A percentile compares a stretch with the other conserved stretches of the same genome.
These are phyloP conservation scores for Rhodinocichla rosea DNA, from an alignment of 2,113 vertebrate species.

Conservation along the genomic window DNA sequence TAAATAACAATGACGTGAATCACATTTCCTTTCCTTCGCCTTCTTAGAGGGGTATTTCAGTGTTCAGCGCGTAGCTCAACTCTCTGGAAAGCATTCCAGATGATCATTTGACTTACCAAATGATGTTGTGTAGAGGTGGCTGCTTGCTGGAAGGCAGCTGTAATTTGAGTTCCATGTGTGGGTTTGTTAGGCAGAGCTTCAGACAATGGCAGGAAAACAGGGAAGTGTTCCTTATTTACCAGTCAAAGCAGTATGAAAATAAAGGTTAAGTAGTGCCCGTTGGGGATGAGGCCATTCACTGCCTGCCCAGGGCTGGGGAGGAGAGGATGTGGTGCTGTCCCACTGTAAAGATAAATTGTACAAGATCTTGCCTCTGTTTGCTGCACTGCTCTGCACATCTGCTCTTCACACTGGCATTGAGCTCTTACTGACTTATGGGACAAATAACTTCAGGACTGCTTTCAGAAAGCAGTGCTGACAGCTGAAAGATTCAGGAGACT, in stretches of 20 bases:
- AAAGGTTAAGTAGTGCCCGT: too few relatives aligned
- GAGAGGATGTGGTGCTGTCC: not conserved
- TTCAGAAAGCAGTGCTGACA: not conserved
- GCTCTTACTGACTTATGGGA: not conserved
- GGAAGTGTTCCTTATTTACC: not conserved
- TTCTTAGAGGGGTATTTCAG: not conserved
- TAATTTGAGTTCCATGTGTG: not conserved
- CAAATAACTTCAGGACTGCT: not conserved
- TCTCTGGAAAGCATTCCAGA: not conserved
- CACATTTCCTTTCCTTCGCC: not conserved
- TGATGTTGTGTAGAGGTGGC: not conserved
- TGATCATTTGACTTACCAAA: not conserved
- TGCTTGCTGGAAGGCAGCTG: not conserved
- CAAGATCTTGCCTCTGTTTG: not conserved
- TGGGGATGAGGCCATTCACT: not conserved
- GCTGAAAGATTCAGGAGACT: not conserved
- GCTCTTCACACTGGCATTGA: not conserved
- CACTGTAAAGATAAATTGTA: rapidly evolving
- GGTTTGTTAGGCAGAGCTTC: not conserved
- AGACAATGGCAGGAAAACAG: not conserved
- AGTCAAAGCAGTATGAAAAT: not conserved
- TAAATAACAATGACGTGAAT: not conserved
- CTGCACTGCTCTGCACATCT: rapidly evolving
- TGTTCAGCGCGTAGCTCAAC: not conserved
- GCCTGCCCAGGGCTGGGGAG: not conserved